These are phyloP conservation scores for Melanostigma gelatinosum DNA, from an alignment of 2,113 vertebrate genomes.

Conservation along the genomic window DNA sequence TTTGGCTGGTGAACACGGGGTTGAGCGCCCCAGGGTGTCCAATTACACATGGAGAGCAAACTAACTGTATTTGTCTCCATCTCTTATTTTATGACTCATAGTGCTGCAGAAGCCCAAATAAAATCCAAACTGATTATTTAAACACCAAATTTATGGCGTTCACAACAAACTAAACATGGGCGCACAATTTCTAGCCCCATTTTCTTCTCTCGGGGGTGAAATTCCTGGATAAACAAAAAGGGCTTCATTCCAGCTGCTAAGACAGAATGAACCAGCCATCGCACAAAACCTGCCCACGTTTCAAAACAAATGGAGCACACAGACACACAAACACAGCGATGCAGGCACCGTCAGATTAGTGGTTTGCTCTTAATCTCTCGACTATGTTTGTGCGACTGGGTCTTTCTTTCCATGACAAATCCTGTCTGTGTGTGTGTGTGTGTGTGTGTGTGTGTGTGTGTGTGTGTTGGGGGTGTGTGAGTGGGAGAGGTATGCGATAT, in stretches of 20 bases:
- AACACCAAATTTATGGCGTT: conserved; percentile 17
- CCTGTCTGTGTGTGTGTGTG: conserved; percentile 39
- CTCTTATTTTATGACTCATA: conserved; percentile 29
- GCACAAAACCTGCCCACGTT: conserved; percentile 64
- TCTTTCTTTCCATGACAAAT: conserved; percentile 75
- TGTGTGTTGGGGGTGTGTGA: background rate
- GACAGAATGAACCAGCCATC: conserved; percentile 36
- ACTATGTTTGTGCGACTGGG: conserved; percentile 62
- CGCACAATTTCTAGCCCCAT: conserved; percentile 5
- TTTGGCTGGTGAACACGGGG: conserved; percentile 53
- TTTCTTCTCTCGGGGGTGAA: conserved; percentile 29
- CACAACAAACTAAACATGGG: conserved; percentile 33
- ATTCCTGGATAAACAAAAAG: conserved; percentile 59
- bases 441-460: background rate
- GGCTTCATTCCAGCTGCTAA: conserved; percentile 45
- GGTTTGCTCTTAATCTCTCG: conserved; percentile 77
- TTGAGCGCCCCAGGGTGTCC: conserved; percentile 39
- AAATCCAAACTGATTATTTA: conserved; percentile 24
- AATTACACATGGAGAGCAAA: conserved; percentile 59
- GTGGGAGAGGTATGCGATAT: conserved; percentile 58
- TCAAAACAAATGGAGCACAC: conserved; percentile 49
- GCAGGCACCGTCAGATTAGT: conserved; percentile 72
- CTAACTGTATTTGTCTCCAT: conserved; percentile 43
- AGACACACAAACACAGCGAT: conserved; percentile 59
- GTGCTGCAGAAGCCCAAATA: background rate